Evolutionary conservation across 2,797 vertebrate species (phyloP).

Genomic region (Steatocranus sp.): DNA sequence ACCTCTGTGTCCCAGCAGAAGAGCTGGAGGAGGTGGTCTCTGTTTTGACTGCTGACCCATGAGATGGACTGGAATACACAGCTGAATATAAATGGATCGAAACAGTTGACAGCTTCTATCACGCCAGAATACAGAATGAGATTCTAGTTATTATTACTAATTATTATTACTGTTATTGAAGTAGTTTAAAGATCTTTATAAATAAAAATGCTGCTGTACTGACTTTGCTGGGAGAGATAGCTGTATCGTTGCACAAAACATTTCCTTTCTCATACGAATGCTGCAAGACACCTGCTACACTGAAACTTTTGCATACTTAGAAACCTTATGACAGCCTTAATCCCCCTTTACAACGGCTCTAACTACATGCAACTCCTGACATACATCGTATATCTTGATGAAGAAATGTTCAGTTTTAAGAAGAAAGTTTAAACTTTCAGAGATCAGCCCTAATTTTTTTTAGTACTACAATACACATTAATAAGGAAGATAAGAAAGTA

Average conservation of each 20-base stretch:
- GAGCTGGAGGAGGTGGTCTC: background rate
- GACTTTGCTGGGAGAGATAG: background rate
- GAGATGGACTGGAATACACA: background rate
- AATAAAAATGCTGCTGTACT: background rate
- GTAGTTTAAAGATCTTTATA: background rate
- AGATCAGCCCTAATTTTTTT: background rate
- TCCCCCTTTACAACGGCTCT: background rate
- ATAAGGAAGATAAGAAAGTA: background rate
- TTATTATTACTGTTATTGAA: background rate
- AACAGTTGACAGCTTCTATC: background rate
- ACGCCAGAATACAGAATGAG: accelerated
- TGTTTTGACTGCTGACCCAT: background rate
- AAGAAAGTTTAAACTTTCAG: background rate
- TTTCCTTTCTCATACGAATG: background rate
- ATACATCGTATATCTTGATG: background rate
- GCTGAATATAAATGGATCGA: background rate
- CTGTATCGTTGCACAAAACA: background rate
- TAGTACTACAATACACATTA: background rate
- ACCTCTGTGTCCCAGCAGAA: accelerated
- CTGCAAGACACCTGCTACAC: background rate
- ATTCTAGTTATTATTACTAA: background rate
- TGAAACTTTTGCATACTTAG: accelerated
- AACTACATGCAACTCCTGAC: background rate
- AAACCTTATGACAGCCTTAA: background rate
- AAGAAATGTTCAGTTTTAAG: background rate